Conservation (phyloP, 2,113 vertebrate species). For the Corythoichthys haematopterus region DNA sequence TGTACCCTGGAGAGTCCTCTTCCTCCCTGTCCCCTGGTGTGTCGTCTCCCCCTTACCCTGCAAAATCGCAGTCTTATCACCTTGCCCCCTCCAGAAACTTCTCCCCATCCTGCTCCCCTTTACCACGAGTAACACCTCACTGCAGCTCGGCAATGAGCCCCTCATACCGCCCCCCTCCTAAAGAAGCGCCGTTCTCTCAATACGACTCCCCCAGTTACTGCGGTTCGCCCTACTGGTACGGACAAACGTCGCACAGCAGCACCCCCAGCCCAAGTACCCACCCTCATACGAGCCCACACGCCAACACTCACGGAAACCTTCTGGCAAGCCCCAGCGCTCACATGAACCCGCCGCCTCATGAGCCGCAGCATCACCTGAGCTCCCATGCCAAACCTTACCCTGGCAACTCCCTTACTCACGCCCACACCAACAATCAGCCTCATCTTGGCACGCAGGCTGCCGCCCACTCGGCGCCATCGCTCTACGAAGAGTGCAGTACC, state of each 20-base stretch:
- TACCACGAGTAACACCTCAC: constrained; percentile 81
- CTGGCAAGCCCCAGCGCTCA: constrained; percentile 43
- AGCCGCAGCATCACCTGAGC: constrained; percentile 59
- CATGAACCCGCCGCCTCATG: constrained; percentile 37
- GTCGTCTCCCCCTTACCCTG: constrained; percentile 81
- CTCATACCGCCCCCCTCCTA: constrained; percentile 60
- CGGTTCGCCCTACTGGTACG: constrained; percentile 93
- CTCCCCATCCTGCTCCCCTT: constrained; percentile 90
- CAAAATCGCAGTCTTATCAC: constrained; percentile 76
- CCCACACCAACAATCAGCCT: constrained; percentile 44
- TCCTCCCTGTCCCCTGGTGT: constrained; percentile 82
- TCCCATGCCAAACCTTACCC: constrained; percentile 47
- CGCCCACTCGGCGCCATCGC: constrained; percentile 44
- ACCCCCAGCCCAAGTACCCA: constrained; percentile 62
- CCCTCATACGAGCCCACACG: constrained; percentile 59
- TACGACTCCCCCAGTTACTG: constrained; percentile 96
- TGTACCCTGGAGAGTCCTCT: constrained; percentile 87
- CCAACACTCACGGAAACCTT: constrained; percentile 39
- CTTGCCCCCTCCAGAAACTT: constrained; percentile 79
- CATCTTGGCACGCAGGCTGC: constrained; percentile 47
- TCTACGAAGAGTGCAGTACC: constrained; percentile 83
- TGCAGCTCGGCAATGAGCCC: constrained; percentile 86
- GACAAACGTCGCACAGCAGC: constrained; percentile 73
- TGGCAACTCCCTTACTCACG: constrained; percentile 38
- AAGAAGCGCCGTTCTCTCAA: constrained; percentile 88